Evolutionary conservation across 2,888 invertebrate genomes (phyloP), one percentile per base, ranked within the genome.

Genomic region (Sceliomorpha sp.): DNA sequence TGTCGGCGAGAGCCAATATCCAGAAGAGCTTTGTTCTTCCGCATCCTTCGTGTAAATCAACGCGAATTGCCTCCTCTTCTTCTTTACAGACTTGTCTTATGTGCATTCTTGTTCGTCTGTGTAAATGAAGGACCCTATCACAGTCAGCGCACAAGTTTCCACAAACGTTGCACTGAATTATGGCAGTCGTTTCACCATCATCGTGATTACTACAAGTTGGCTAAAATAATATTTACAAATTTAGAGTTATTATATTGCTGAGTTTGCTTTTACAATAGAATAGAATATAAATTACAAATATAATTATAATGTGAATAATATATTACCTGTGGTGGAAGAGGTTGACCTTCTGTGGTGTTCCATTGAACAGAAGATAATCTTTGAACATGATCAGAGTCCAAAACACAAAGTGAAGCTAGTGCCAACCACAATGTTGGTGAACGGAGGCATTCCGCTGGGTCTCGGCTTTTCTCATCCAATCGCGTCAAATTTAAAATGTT

Each of bases 41-140:
- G 86, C 98, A 98, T 0, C 95, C 94, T 89, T 98, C 98, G 88
- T 99, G 98, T n/a, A 98, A 91, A 88, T 99, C 98, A 2, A 99
- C 96, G 70, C 96, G 94, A 67, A 98, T 97, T 0, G 98, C 96
- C 86, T 97, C 97, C 83, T 98, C 97, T 82, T 98, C 98, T 84
- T 98, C 98, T 87, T 98, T 98, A 89, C 98, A 98, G 12, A 96
- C 95, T 91, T 96, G 95, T 88, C 98, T 89, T 72, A 94, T 93
- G 87, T 98, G 98, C 67, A 92, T 91, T 58, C 96, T 91, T 0
- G 96, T 96, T 79, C 94, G 93, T 44, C 97, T 91, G 84, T 96
- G 97, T 51, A 99, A 92, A 89, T 99, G 99, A 63, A 99, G 90
- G 85, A 97, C 96, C 50, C 98, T 91, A 89, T 99, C 98, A 88